These are phyloP conservation scores for Sipunculus nudus DNA, from an alignment of 2,888 invertebrate genomes.

Conservation along the genomic window DNA sequence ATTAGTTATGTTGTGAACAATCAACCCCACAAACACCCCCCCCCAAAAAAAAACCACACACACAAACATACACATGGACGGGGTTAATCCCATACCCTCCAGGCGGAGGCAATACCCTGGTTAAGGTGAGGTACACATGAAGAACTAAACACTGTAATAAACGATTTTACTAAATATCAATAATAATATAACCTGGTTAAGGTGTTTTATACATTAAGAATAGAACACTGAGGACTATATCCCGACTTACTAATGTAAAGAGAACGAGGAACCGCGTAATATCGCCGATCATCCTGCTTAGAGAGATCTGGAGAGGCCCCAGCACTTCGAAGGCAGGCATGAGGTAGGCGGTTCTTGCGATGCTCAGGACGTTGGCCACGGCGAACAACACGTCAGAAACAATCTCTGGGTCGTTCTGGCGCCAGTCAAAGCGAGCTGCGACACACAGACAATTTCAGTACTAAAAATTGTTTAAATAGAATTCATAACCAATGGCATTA, in stretches of 20 bases:
- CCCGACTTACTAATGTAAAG: constrained; percentile 63
- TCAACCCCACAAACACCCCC: too few relatives aligned
- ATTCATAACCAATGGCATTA: background rate
- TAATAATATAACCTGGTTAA: too few relatives aligned
- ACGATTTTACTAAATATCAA: too few relatives aligned
- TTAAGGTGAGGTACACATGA: too few relatives aligned
- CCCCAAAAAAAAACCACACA: too few relatives aligned
- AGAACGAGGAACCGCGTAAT: constrained; percentile 66
- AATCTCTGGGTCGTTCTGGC: constrained; percentile 64
- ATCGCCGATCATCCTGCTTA: constrained; percentile 66
- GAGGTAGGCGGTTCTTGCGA: constrained; percentile 66
- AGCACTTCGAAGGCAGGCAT: constrained; percentile 67
- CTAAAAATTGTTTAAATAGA: background rate
- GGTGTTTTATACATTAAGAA: too few relatives aligned
- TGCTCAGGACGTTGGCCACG: constrained; percentile 66
- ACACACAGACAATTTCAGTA: constrained; percentile 4
- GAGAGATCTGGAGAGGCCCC: constrained; percentile 65
- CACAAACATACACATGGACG: too few relatives aligned
- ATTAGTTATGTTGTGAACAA: too few relatives aligned
- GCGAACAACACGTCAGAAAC: constrained; percentile 66
- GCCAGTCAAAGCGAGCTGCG: constrained; percentile 65
- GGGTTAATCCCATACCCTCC: too few relatives aligned
- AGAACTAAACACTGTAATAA: too few relatives aligned
- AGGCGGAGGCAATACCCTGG: too few relatives aligned
- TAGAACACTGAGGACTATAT: too few relatives aligned